phyloP scores from a whole-genome alignment of 1,140 invertebrate genomes.

The Penaeus chinensis region DNA sequence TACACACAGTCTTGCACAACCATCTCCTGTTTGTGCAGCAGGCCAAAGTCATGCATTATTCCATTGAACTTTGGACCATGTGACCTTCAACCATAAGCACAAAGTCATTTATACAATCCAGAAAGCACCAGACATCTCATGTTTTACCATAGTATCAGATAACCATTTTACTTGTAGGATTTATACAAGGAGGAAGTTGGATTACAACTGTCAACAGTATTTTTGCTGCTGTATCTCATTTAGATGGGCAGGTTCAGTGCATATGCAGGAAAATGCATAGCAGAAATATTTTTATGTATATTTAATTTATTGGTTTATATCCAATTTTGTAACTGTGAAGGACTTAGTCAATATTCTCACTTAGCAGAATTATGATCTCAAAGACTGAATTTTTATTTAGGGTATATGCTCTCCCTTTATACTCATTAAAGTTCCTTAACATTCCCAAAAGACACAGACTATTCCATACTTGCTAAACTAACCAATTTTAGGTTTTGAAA shows the following conservation, averaged over 20 bases:
- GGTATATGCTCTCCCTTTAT: slow-evolving; percentile 16
- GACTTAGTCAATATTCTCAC: slow-evolving; percentile 43
- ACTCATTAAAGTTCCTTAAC: slow-evolving; percentile 56
- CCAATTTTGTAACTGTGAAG: slow-evolving; percentile 33
- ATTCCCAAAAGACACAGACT: slow-evolving; percentile 48
- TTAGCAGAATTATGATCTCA: slow-evolving; percentile 57
- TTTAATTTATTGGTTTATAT: slow-evolving; percentile 32
- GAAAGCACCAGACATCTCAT: slow-evolving; percentile 35
- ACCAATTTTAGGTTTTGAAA: slow-evolving; percentile 47
- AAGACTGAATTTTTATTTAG: slow-evolving; percentile 44
- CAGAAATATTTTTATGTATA: slow-evolving; percentile 13
- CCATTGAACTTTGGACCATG: slow-evolving; percentile 48
- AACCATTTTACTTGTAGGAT: slow-evolving; percentile 40
- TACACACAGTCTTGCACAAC: slow-evolving; percentile 53
- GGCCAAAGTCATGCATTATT: slow-evolving; percentile 54
- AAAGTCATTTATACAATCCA: slow-evolving; percentile 54
- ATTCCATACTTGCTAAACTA: slow-evolving; percentile 27
- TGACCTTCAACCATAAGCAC: slow-evolving; percentile 51
- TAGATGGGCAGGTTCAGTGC: slow-evolving; percentile 23
- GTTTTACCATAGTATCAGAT: slow-evolving; percentile 35
- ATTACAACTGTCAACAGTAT: slow-evolving; percentile 38
- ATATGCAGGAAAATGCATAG: slow-evolving; percentile 1
- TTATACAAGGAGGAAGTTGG: slow-evolving; percentile 45
- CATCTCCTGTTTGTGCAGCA: slow-evolving; percentile 41
- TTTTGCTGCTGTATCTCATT: slow-evolving; percentile 52